Evolutionary conservation across 2,113 vertebrate species (phyloP), one percentile per base, ranked within the genome.

Genomic region (Lipophrys pholis): DNA sequence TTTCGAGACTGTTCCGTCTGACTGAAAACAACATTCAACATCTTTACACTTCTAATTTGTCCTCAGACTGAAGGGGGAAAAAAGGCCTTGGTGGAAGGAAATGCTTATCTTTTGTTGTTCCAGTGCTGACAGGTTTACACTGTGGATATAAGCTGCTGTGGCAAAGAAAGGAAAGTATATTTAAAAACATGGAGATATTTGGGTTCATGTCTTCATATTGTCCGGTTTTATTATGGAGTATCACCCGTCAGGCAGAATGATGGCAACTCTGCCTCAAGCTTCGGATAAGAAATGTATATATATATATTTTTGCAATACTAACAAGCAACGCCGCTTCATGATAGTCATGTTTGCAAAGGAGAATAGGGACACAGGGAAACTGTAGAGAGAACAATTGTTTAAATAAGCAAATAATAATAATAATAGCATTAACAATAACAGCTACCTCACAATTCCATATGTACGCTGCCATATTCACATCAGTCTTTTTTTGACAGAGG

Each of bases 231-330:
- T 48, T 62, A 42, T 30, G 21, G 53, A 43, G 42, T 8, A 7
- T 12, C 36, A 49, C 7, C 46, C 38, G 40, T 21, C 61, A 54
- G 48, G 61, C 67, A 46, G 46, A 72, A 76, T 67, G 51, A 40
- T 46, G 12, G 21, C 1, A 14, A 11, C 21, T 69, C 40, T 54
- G 38, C 73, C 45, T 16, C 46, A 58, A 58, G 52, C 48, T 43
- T 15, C 17, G 48, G 39, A 57, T 30, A 67, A 68, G 36, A 54
- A 53, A 45, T 30, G 4, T 30, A 30, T 30, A 30, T 30, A 30
- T 30, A 30, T 30, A 30, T 4, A 70, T 73, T 58, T 68, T 35
- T 41, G 66, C 38, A 21, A 62, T 48, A 6, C 16, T 9, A 1
- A 17, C 55, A 57, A 11, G 21, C 38, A 35, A 43, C 39, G 0